phyloP scores from a whole-genome alignment of 2,797 vertebrate genomes.

The Alca torda region DNA sequence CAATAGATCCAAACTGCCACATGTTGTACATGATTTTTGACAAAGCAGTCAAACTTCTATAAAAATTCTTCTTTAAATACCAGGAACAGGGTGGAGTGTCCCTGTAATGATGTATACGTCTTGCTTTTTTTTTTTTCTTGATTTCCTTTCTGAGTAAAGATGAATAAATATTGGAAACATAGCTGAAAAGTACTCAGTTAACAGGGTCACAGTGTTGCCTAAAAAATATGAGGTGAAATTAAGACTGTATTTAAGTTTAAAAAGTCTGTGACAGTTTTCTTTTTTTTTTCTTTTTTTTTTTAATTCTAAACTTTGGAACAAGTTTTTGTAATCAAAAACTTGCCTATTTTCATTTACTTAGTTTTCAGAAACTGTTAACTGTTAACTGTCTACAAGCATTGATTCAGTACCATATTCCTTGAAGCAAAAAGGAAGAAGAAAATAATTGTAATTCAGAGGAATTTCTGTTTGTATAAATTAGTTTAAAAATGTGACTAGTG shows the following conservation, averaged over 20 bases:
- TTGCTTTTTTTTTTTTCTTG: neutral
- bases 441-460: neutral
- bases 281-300: neutral
- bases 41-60: neutral
- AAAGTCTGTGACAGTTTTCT: neutral
- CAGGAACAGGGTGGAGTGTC: neutral
- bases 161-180: neutral
- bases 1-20: neutral
- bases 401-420: neutral
- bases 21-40: neutral
- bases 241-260: neutral
- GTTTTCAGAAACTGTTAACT: neutral
- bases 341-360: neutral
- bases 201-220: neutral
- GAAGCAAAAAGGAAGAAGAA: neutral
- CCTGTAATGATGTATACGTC: neutral
- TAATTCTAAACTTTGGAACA: neutral
- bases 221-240: neutral
- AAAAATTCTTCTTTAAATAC: neutral
- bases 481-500: neutral
- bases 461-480: neutral
- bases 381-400: neutral
- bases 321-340: neutral
- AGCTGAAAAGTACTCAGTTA: neutral
- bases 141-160: neutral